Conservation (phyloP, 2,113 vertebrate species). For the Cyprinodon tularosa region DNA sequence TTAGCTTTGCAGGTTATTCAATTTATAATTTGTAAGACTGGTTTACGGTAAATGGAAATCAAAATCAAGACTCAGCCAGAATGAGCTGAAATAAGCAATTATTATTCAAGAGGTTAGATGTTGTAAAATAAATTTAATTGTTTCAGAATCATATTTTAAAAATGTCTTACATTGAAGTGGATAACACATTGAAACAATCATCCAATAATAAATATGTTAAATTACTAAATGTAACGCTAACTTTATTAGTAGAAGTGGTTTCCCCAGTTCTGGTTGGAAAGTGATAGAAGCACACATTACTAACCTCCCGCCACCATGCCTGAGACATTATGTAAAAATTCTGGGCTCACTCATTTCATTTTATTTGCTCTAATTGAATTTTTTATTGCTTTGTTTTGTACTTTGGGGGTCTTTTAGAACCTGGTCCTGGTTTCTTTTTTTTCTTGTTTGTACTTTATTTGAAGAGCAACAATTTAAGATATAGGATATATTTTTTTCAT, state of each 20-base stretch:
- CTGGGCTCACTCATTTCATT: not conserved
- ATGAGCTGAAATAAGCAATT: not conserved
- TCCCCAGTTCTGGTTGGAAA: not conserved
- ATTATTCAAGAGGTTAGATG: not conserved
- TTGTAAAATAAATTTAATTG: not conserved
- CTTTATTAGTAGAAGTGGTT: not conserved
- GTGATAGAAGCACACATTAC: not conserved
- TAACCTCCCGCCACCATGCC: not conserved
- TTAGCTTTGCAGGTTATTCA: not conserved
- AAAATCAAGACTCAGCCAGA: not conserved
- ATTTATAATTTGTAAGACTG: not conserved
- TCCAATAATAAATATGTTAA: no score
- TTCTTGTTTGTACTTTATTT: no score
- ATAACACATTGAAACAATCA: no score
- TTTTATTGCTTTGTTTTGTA: not conserved
- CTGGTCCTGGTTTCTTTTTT: no score
- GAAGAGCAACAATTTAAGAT: no score
- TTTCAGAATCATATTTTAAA: no score
- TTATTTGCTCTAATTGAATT: not conserved
- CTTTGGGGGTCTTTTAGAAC: no score
- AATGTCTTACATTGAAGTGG: no score
- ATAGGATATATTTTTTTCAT: no score
- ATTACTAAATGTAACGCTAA: not conserved
- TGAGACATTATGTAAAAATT: not conserved
- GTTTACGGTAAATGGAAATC: not conserved